Evolutionary conservation across 2,888 invertebrate genomes (phyloP), one percentile per base, ranked within the genome.

Genomic region (Oscheius sp.): DNA sequence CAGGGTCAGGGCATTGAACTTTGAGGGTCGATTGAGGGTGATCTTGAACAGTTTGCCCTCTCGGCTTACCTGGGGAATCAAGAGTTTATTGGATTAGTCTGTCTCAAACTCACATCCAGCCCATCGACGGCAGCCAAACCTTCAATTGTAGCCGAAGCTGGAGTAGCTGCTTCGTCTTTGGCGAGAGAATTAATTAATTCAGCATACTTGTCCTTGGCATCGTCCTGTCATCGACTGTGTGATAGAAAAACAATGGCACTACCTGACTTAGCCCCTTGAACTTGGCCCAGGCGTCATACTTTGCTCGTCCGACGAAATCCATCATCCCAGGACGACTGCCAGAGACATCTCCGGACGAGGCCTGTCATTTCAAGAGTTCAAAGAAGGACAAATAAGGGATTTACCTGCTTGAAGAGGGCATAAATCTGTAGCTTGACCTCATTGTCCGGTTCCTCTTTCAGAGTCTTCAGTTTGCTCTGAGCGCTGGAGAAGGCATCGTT

Each of bases 241-340:
- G 33, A 53, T 10, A 63, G 21, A 42, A 63, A 42, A 29, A 13
- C 59, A 21, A 21, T 21, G 21, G 21, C 21, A 21, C 1, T 84
- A 91, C 91, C 90, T 91, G 88, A n/a, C 90, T 86, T 86, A 91
- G 89, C 37, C 90, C 89, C 47, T 91, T 91, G 13, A 92, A 84
- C 53, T 85, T 84, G 79, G 90, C 91, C 92, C 92, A 92, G 0
- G 92, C 91, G 77, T 91, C 91, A 91, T 91, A 92, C 85, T 92
- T 92, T 2, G 92, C 92, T 76, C 91, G 90, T 2, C 91, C 92
- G 32, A 92, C 92, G 82, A 92, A 89, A 83, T 92, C 92, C 87
- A 92, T 89, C 89, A 91, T 90, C 29, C 92, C 91, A 13, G 92
- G 92, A 75, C 91, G 91, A 35, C 90, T 88, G 10, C 89, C 89